phyloP scores from a whole-genome alignment of 2,797 vertebrate genomes.

The Dryobates pubescens region DNA sequence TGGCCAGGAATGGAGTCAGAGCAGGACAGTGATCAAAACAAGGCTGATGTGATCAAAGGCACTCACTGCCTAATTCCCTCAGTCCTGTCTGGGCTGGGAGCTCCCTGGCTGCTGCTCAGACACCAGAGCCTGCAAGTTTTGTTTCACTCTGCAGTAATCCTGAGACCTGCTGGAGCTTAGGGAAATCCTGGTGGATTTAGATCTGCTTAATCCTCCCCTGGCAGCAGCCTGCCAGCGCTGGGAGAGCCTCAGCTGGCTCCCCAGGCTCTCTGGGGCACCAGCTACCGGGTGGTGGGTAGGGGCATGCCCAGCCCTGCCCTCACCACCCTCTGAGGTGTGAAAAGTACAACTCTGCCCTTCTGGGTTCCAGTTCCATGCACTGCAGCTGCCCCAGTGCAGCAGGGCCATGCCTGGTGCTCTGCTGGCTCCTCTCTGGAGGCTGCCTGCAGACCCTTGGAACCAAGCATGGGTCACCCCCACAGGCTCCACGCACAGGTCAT shows the following conservation, averaged over 20 bases:
- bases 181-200: background rate
- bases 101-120: background rate
- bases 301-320: background rate
- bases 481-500: conserved; percentile 69
- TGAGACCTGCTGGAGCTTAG: background rate
- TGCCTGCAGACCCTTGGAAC: conserved; percentile 74
- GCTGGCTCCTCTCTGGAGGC: background rate
- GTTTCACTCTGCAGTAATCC: conserved; percentile 11
- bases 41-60: conserved; percentile 34
- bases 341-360: background rate
- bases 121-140: conserved; percentile 5
- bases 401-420: background rate
- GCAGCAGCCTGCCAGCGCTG: background rate
- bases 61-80: background rate
- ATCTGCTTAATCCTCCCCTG: background rate
- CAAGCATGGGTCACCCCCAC: conserved; percentile 62
- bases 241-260: background rate
- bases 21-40: conserved; percentile 30
- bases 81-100: conserved; percentile 5
- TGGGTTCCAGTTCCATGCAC: accelerated
- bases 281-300: background rate
- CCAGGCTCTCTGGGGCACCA: background rate
- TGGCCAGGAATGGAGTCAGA: background rate
- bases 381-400: background rate
- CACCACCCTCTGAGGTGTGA: background rate